Percentiles rank a stretch among this genome's conserved stretches.
phyloP scores from a whole-genome alignment of 2,113 vertebrate genomes.

The Dipodomys ordii region DNA sequence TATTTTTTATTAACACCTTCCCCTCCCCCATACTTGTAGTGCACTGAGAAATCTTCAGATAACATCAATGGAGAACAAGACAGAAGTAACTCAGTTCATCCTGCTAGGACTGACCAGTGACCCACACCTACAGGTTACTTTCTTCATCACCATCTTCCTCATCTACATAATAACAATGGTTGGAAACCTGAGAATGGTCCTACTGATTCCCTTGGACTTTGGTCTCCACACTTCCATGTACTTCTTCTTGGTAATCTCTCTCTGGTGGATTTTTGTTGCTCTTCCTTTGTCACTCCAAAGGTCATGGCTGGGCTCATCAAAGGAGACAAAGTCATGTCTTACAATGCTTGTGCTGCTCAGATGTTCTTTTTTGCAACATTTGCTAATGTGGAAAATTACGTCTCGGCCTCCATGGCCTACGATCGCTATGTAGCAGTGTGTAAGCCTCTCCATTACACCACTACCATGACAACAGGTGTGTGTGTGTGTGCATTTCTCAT shows the following conservation, averaged over 20 bases:
- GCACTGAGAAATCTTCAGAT: background rate
- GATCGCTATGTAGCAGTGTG: conserved; percentile 40
- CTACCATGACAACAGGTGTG: conserved; percentile 4
- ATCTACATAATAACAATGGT: conserved; percentile 29
- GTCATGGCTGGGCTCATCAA: background rate
- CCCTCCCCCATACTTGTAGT: background rate
- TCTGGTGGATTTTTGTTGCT: conserved; percentile 56
- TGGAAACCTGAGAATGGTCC: conserved; percentile 27
- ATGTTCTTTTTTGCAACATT: conserved; percentile 55
- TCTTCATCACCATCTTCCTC: conserved; percentile 8
- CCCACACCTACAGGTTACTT: background rate
- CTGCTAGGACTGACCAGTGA: conserved; percentile 49
- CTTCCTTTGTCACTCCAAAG: background rate
- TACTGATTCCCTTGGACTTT: background rate
- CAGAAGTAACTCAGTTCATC: conserved; percentile 32
- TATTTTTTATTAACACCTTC: background rate
- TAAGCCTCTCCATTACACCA: conserved; percentile 52
- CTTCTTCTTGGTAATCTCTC: conserved; percentile 59
- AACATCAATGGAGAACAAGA: conserved; percentile 9
- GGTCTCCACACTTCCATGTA: conserved; percentile 59
- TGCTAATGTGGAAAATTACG: conserved; percentile 40
- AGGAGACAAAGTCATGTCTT: conserved; percentile 31
- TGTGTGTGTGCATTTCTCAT: background rate
- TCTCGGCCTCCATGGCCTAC: conserved; percentile 61
- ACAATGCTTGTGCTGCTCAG: conserved; percentile 33